These are phyloP conservation scores for Actenoides hombroni DNA, from an alignment of 2,113 vertebrate species.

Conservation along the genomic window DNA sequence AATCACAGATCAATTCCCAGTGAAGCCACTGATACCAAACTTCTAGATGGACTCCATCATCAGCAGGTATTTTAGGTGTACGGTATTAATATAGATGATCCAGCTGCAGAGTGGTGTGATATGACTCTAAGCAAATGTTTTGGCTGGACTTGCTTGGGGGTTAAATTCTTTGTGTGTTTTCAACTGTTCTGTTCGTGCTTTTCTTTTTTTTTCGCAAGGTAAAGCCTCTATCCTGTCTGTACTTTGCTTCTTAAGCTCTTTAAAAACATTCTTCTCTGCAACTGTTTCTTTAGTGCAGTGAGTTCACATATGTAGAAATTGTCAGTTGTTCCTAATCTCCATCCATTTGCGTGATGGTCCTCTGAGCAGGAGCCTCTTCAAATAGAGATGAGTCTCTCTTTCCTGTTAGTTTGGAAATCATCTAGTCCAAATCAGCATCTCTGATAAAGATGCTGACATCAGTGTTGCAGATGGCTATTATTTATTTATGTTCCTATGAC, in stretches of 20 bases:
- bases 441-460: slow-evolving; percentile 20
- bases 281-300: not conserved
- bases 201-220: not conserved
- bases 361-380: not conserved
- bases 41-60: not conserved
- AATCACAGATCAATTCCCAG: not conserved
- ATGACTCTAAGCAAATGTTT: not conserved
- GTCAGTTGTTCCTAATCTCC: not conserved
- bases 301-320: not conserved
- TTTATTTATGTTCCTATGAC: slow-evolving; percentile 36
- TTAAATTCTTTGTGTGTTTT: not conserved
- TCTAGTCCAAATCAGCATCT: not conserved
- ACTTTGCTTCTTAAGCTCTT: not conserved
- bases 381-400: not conserved
- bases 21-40: not conserved
- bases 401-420: not conserved
- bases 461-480: not conserved
- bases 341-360: not conserved
- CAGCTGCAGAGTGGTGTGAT: not conserved
- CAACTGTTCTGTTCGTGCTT: not conserved
- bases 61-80: not conserved
- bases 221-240: not conserved
- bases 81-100: not conserved
- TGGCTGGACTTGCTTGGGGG: not conserved
- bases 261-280: not conserved